phyloP scores from a whole-genome alignment of 2,888 invertebrate species.

The Tachina fera region DNA sequence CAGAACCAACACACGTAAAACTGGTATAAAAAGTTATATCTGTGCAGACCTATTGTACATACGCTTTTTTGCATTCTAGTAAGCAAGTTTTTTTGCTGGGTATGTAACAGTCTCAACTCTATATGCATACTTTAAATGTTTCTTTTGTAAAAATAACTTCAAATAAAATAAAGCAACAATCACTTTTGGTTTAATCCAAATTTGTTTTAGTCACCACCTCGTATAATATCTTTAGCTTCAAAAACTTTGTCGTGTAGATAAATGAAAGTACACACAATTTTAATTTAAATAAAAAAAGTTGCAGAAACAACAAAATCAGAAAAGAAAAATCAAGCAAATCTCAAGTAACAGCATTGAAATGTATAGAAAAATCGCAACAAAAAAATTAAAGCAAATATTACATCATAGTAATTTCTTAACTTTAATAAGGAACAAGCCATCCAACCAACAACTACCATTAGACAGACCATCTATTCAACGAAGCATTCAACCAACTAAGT shows the following conservation, averaged over 20 bases:
- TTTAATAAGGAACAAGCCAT: constrained; percentile 57
- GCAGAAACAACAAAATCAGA: constrained; percentile 1
- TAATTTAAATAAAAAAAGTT: constrained; percentile 49
- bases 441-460: constrained; percentile 2
- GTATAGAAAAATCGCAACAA: constrained; percentile 14
- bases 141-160: no score
- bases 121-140: no score
- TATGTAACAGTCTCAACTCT: no score
- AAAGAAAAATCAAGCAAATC: neutral
- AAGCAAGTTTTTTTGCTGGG: no score
- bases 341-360: constrained; percentile 12
- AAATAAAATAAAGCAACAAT: no score
- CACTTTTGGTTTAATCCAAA: constrained; percentile 8
- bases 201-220: constrained; percentile 36
- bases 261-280: constrained; percentile 27
- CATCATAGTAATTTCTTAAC: constrained; percentile 65
- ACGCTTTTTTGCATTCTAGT: no score
- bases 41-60: no score
- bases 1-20: no score
- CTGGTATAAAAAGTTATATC: no score
- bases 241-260: constrained; percentile 11
- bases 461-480: no score
- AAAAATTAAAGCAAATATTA: constrained; percentile 63
- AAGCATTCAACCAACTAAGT: constrained; percentile 13
- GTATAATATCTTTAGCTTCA: constrained; percentile 8